Evolutionary conservation across 2,888 invertebrate species (phyloP), one percentile per base, ranked within the genome.

Genomic region (Zaprionus bogoriensis): DNA sequence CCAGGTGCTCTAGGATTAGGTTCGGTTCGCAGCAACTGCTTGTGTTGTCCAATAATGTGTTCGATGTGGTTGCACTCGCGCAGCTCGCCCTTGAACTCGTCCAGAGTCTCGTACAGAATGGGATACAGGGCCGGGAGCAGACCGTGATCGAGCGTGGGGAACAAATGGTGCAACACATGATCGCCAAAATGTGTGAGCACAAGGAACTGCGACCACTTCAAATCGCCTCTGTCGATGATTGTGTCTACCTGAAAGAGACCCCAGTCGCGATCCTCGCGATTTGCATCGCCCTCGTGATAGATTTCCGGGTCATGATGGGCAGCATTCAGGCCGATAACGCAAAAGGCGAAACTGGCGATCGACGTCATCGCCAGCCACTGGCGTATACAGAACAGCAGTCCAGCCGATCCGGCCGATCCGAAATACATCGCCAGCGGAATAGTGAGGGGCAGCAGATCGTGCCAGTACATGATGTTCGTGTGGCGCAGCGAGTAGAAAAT

Each of bases 261-360:
- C 96, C 96, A 96, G 88, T 96, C 96, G 27, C 93, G 87, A 72
- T 91, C 90, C 27, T 88, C 83, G 2, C 91, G 88, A 66, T 74
- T 92, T 48, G 93, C 90, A 89, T 96, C 96, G 2, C 96, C 96
- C 79, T 96, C 96, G 86, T 96, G 96, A 79, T 94, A 94, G 59
- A 96, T 94, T 27, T 93, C 93, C 1, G 96, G 95, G 88, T 96
- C 95, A 85, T 96, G 96, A 91, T 96, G 96, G 1, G 94, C 95
- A 0, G 95, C 95, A 87, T 94, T 95, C 1, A 95, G 82, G 1
- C 94, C 95, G 57, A 95, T 93, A 1, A 93, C 74, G 10, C 90
- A 92, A 83, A 96, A 95, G 0, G 92, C 74, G 39, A 94, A 92
- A 72, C 95, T 94, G 1, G 92, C 92, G 0, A 92, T 87, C 19